Conservation (phyloP, 2,888 invertebrate species). For the Eupithecia centaureata region DNA sequence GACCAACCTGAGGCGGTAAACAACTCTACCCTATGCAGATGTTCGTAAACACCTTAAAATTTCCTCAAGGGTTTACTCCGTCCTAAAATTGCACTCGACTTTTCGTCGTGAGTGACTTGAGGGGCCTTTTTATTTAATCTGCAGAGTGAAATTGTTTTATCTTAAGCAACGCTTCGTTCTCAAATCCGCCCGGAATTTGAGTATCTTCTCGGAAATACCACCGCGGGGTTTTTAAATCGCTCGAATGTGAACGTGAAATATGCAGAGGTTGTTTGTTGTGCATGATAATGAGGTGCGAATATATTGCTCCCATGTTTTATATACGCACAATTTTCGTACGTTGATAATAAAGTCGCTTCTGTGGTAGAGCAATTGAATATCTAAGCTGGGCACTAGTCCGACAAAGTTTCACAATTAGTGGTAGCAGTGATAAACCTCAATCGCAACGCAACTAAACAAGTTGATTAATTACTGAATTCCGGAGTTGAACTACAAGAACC, state of each 20-base stretch:
- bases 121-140: conserved; percentile 67
- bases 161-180: conserved; percentile 48
- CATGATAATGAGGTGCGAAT: conserved; percentile 32
- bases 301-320: conserved; percentile 11
- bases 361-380: conserved; percentile 16
- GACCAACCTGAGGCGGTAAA: conserved; percentile 74
- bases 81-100: conserved; percentile 69
- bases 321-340: conserved; percentile 3
- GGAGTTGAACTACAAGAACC: conserved; percentile 35
- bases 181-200: conserved; percentile 34
- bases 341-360: conserved; percentile 15
- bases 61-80: conserved; percentile 62
- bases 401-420: conserved; percentile 68
- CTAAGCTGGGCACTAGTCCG: conserved; percentile 40
- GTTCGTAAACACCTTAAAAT: conserved; percentile 69
- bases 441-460: conserved; percentile 62
- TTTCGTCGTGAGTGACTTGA: conserved; percentile 59
- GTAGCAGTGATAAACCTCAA: conserved; percentile 59
- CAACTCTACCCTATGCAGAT: conserved; percentile 79
- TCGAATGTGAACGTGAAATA: conserved; percentile 33
- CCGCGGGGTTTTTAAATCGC: conserved; percentile 37
- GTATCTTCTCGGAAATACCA: conserved; percentile 35
- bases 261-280: conserved; percentile 30
- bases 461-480: conserved; percentile 69
- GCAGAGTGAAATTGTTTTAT: conserved; percentile 62